Percentiles rank a stretch among this genome's conserved stretches.
Conservation (phyloP, 1,140 invertebrate genomes). For the Brachionus plicatilis region DNA sequence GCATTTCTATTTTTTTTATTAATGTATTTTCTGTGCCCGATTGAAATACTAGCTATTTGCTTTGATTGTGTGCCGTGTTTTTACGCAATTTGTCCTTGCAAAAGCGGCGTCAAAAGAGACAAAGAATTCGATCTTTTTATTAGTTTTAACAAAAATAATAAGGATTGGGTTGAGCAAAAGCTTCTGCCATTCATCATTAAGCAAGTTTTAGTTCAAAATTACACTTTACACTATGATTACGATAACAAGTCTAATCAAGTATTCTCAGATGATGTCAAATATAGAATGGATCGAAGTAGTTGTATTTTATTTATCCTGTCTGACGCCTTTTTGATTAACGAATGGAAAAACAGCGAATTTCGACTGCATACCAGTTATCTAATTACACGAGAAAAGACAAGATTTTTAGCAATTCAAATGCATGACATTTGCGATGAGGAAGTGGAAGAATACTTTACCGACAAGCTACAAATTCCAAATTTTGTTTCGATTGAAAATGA, state of each 20-base stretch:
- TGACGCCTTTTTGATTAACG: neutral
- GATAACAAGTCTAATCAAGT: neutral
- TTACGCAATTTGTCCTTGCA: conserved; percentile 21
- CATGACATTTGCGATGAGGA: conserved; percentile 27
- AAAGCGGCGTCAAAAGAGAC: conserved; percentile 3
- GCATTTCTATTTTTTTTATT: neutral
- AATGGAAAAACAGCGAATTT: conserved; percentile 3
- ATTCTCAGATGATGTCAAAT: neutral
- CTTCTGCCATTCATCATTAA: neutral
- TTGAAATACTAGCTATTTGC: conserved; percentile 11
- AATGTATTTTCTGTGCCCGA: conserved; percentile 22
- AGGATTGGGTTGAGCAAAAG: neutral
- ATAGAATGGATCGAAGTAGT: neutral
- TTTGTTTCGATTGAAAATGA: conserved; percentile 29
- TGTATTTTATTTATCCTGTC: conserved; percentile 28
- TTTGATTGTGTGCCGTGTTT: conserved; percentile 25
- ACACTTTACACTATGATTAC: neutral
- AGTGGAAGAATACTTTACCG: conserved; percentile 5
- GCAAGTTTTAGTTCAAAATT: neutral
- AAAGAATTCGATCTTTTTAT: conserved; percentile 36
- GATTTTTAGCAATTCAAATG: conserved; percentile 13
- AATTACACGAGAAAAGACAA: neutral
- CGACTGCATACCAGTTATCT: neutral
- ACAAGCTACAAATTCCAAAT: conserved; percentile 1
- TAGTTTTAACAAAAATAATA: conserved; percentile 5